Evolutionary conservation across 2,113 vertebrate species (phyloP), one percentile per base, ranked within the genome.

Genomic region (Dendrocopos noguchii): DNA sequence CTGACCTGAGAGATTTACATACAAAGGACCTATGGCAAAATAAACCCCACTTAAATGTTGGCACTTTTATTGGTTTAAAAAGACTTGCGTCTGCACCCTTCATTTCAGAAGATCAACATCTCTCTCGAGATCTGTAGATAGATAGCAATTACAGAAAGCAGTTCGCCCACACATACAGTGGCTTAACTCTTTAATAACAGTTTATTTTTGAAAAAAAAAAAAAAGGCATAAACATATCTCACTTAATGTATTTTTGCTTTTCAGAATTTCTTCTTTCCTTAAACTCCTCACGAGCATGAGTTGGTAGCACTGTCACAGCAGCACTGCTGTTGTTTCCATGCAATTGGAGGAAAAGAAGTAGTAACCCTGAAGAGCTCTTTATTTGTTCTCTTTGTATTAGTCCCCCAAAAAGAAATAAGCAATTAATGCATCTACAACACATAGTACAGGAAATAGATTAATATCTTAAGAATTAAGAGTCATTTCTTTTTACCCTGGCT

Each of bases 61-160:
- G 91, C 87, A 63, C 85, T 96, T 93, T 95, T 96, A 91, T 91
- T 88, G 97, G 95, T 98, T 96, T 96, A 95, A 95, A 97, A 96
- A 96, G 96, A 95, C 97, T 97, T 96, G 93, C 33, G 47, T 97
- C 97, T 97, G 97, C 97, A 97, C 77, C 91, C 91, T 95, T 95
- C 88, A 31, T 96, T 95, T 94, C 93, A 87, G 84, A 73, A 95
- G 95, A 93, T 96, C 91, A 91, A 77, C 90, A 91, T 96, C 93
- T 91, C 92, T 79, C 82, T 86, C 76, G 46, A 97, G 95, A 94
- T 96, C 91, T 94, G 84, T 90, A 36, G 80, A 59, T 50, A 95
- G 96, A 96, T 95, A 92, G 94, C 96, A 97, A 97, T 97, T 97
- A 96, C 85, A 75, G 96, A 95, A 96, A 96, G 91, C 93, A 81